phyloP scores from a whole-genome alignment of 2,888 invertebrate species.

The Pachydiplax longipennis region DNA sequence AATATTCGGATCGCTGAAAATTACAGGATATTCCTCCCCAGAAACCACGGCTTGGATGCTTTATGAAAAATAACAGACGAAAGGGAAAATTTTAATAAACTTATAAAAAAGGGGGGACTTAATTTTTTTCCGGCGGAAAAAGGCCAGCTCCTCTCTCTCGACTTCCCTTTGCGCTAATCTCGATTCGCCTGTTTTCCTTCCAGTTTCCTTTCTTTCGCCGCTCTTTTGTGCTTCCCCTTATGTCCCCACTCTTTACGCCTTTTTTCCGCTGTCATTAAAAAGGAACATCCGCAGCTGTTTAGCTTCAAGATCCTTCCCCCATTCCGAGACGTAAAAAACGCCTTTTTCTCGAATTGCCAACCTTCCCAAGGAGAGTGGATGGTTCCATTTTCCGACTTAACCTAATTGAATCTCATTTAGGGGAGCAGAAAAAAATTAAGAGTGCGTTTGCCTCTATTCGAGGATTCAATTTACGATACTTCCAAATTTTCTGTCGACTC shows the following conservation, averaged over 20 bases:
- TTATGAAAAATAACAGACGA: neutral
- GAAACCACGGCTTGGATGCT: neutral
- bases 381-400: neutral
- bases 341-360: neutral
- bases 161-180: neutral
- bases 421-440: neutral
- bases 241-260: neutral
- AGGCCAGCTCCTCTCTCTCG: neutral
- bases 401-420: neutral
- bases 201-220: neutral
- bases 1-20: neutral
- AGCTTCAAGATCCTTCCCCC: neutral
- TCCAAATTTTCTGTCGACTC: too few species aligned
- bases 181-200: neutral
- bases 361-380: neutral
- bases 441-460: too few species aligned
- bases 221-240: neutral
- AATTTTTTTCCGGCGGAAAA: neutral
- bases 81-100: neutral
- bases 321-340: neutral
- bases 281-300: neutral
- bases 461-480: too few species aligned
- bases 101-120: neutral
- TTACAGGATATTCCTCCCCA: neutral
- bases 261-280: neutral